Conservation (phyloP, 2,113 vertebrate genomes). For the Motacilla alba region DNA sequence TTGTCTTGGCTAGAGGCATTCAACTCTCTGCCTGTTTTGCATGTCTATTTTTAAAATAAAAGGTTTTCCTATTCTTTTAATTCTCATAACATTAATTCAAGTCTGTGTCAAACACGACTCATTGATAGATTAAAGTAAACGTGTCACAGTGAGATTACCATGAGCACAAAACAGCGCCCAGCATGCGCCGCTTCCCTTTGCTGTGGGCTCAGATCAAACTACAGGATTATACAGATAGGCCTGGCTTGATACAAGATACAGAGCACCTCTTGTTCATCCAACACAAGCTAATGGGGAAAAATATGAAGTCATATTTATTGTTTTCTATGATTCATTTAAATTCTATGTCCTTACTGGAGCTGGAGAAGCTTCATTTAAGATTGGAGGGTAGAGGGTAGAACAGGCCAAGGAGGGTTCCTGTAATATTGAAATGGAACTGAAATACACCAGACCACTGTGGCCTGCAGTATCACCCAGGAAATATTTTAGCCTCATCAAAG, state of each 20-base stretch:
- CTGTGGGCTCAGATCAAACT: background rate
- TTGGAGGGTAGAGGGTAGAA: background rate
- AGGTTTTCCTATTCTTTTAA: constrained; percentile 12
- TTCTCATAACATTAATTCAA: constrained; percentile 21
- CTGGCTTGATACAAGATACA: background rate
- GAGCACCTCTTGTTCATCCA: background rate
- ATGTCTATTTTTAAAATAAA: background rate
- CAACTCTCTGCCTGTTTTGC: background rate
- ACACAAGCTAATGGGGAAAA: background rate
- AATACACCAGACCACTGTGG: background rate
- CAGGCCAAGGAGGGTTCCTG: background rate
- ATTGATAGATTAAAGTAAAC: constrained; percentile 25
- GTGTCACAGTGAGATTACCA: constrained; percentile 19
- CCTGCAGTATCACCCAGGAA: background rate
- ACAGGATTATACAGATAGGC: background rate
- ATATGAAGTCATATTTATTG: background rate
- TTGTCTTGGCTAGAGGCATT: background rate
- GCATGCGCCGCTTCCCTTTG: background rate
- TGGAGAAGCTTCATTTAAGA: background rate
- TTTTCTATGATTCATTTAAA: background rate
- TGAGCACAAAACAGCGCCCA: background rate
- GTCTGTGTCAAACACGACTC: constrained; percentile 23
- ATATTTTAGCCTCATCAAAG: background rate
- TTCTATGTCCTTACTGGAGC: background rate
- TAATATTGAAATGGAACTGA: background rate